These are phyloP conservation scores for Phytoseiulus persimilis DNA, from an alignment of 2,888 invertebrate species.

Conservation along the genomic window DNA sequence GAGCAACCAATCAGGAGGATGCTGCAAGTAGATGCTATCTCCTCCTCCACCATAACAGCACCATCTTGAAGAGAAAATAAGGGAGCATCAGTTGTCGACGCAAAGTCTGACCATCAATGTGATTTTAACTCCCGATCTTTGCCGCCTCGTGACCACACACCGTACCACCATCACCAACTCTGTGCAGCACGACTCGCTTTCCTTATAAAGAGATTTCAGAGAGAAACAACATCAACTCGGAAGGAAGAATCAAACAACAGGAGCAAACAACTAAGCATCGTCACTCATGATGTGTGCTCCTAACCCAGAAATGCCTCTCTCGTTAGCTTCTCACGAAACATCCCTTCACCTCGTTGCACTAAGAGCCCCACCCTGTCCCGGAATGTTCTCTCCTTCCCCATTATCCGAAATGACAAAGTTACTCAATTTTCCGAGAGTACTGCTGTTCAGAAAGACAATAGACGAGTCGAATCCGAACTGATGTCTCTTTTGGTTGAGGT, in stretches of 20 bases:
- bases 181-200: not conserved
- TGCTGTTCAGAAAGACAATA: not conserved
- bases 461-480: not conserved
- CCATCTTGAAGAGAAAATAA: not conserved
- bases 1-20: conserved; percentile 25
- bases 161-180: not conserved
- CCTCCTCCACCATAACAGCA: conserved; percentile 12
- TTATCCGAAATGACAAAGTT: not conserved
- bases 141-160: conserved; percentile 5
- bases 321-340: not conserved
- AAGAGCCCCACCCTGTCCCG: not conserved
- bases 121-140: not conserved
- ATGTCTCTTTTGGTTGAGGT: not conserved
- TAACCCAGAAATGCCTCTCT: not conserved
- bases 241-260: not conserved
- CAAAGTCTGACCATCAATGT: conserved; percentile 21
- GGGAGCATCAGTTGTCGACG: not conserved
- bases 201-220: not conserved
- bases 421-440: not conserved
- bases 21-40: conserved; percentile 36
- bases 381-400: not conserved
- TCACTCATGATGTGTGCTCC: not conserved
- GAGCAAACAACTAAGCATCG: not conserved
- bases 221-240: not conserved
- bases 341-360: not conserved